phyloP scores from a whole-genome alignment of 2,888 invertebrate species.

The Trachelus troglodyta region DNA sequence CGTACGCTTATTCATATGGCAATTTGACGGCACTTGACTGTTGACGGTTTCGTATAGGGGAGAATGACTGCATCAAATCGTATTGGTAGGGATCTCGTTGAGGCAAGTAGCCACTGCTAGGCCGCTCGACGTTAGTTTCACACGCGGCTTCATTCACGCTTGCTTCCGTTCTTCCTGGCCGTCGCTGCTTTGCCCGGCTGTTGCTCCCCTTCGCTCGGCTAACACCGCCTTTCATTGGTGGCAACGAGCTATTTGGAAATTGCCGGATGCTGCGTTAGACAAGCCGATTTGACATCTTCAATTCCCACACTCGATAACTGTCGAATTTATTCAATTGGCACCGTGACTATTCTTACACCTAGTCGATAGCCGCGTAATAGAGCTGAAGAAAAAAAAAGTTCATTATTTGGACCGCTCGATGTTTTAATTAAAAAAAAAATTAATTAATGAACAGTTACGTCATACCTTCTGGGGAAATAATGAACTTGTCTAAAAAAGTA shows the following conservation, averaged over 20 bases:
- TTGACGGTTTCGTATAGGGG: not conserved
- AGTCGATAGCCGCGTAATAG: too few relatives aligned
- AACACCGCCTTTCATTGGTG: not conserved
- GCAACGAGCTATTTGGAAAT: slow-evolving; percentile 21
- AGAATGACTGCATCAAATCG: too few relatives aligned
- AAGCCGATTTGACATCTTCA: not conserved
- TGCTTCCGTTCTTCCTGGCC: slow-evolving; percentile 7
- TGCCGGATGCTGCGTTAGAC: slow-evolving; percentile 17
- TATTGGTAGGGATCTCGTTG: too few relatives aligned
- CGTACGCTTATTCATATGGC: too few relatives aligned
- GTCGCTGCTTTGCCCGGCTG: not conserved
- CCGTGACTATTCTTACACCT: too few relatives aligned
- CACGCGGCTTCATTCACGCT: slow-evolving; percentile 6
- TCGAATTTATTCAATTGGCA: not conserved
- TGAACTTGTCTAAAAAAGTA: too few relatives aligned
- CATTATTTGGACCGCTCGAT: too few relatives aligned
- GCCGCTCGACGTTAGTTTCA: not conserved
- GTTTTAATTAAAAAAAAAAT: too few relatives aligned
- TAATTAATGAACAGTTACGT: too few relatives aligned
- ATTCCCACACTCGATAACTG: slow-evolving; percentile 10
- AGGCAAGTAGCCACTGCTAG: too few relatives aligned
- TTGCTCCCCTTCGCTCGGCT: not conserved
- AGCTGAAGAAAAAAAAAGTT: too few relatives aligned
- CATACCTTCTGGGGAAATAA: too few relatives aligned
- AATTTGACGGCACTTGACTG: slow-evolving; percentile 1